Conservation (phyloP, 2,888 invertebrate species). For the Glaucopsyche alexis region DNA sequence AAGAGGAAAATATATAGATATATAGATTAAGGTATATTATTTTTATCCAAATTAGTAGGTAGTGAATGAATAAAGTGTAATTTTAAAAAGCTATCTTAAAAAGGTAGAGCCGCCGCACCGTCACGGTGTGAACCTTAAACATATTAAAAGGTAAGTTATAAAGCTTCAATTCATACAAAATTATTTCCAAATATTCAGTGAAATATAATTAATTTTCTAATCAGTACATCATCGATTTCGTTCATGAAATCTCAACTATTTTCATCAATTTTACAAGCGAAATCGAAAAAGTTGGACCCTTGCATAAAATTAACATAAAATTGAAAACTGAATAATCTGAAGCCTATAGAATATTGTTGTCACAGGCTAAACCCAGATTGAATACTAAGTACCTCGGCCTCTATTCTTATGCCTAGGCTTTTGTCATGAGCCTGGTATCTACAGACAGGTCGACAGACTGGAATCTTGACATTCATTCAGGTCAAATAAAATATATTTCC, state of each 20-base stretch:
- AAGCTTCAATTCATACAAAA: neutral
- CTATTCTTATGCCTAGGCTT: slow-evolving; percentile 15
- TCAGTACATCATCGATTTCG: neutral
- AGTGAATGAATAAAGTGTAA: no score
- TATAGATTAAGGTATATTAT: no score
- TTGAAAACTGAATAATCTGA: neutral
- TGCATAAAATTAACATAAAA: slow-evolving; percentile 3
- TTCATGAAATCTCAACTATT: neutral
- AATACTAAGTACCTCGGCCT: slow-evolving; percentile 5
- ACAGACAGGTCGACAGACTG: neutral
- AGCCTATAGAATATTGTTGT: slow-evolving; percentile 1
- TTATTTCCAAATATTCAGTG: neutral
- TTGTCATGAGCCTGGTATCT: neutral
- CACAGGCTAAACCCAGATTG: neutral
- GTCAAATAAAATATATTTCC: neutral
- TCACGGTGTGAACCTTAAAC: no score
- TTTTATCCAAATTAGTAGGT: no score
- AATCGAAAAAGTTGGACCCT: neutral
- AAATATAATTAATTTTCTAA: neutral
- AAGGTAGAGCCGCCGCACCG: no score
- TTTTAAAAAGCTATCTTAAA: no score
- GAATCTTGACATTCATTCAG: neutral
- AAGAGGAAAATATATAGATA: no score
- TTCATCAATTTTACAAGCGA: neutral
- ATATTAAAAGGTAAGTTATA: no score